These are phyloP conservation scores for Plestiodon gilberti DNA, from an alignment of 2,113 vertebrate genomes.

Conservation along the genomic window DNA sequence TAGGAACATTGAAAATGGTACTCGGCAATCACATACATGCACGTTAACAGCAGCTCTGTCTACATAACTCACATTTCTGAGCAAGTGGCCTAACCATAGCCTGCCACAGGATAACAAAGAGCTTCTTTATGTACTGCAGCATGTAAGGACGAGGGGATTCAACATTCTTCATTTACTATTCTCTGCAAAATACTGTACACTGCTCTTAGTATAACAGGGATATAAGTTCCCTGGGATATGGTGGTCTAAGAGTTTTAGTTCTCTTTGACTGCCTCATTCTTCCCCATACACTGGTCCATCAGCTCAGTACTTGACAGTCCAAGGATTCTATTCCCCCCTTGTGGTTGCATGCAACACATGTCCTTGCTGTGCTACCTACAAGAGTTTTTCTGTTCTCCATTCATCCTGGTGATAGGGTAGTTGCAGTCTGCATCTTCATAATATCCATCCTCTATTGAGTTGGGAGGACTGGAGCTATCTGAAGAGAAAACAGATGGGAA, in stretches of 20 bases:
- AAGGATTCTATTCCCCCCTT: background rate
- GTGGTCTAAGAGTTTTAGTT: background rate
- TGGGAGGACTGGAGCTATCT: constrained; percentile 91
- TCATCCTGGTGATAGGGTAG: constrained; percentile 90
- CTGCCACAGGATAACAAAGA: background rate
- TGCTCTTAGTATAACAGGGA: background rate
- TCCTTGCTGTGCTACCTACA: constrained; percentile 77
- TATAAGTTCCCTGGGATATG: background rate
- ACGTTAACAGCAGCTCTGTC: background rate
- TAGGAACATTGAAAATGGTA: background rate
- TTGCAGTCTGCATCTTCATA: constrained; percentile 97
- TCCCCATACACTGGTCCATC: background rate
- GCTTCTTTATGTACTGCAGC: background rate
- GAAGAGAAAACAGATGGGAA: constrained; percentile 50
- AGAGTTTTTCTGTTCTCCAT: constrained; percentile 89
- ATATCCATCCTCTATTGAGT: constrained; percentile 91
- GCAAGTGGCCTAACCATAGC: background rate
- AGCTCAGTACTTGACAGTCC: background rate
- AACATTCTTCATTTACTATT: background rate
- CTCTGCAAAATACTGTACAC: constrained; percentile 2
- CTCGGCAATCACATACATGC: background rate
- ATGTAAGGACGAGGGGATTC: background rate
- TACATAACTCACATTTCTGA: background rate
- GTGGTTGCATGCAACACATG: accelerated
- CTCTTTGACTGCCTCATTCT: background rate